Evolutionary conservation across 1,140 invertebrate species (phyloP), one percentile per base, ranked within the genome.

Genomic region (Maniola jurtina): DNA sequence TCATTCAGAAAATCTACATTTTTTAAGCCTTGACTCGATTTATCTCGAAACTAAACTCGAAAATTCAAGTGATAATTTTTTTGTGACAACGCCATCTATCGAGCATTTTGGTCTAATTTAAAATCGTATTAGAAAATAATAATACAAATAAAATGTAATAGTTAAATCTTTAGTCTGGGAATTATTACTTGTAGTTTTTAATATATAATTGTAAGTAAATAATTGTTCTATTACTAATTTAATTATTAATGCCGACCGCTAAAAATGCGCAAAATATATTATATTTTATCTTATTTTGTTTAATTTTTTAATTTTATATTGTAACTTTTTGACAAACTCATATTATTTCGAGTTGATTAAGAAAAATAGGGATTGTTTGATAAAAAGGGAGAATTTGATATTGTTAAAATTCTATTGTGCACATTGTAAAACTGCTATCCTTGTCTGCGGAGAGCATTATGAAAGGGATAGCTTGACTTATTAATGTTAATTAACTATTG

Each of bases 41-140:
- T 42, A 1, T 13, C 13, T 13, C 40, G 13, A 42, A 2, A 42
- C 13, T 48, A 48, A n/a, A 48, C 14, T n/a, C 14, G 14, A n/a
- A 48, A 48, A n/a, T 48, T n/a, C 1, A 9, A 16, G 0, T 9
- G 13, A 34, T 5, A 13, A 33, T 55, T 11, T 55, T n/a, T 52
- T 25, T 40, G 11, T 38, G 50, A 50, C 61, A 66, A 63, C 71
- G 68, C 57, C 71, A 70, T 68, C 71, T 70, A 47, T 65, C 16
- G 52, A 69, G n/a, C 14, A 48, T 38, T 47, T 57, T 54, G 58
- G 57, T 47, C 15, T 59, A 58, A 65, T 35, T 66, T 35, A 61
- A 63, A 57, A 55, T 67, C 66, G 63, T 36, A 40, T 70, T 35
- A 61, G 64, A 25, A 4, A 25, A 25, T 25, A 25, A 25, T 40